Evolutionary conservation across 2,888 invertebrate genomes (phyloP).

Genomic region (Alcis repandata): DNA sequence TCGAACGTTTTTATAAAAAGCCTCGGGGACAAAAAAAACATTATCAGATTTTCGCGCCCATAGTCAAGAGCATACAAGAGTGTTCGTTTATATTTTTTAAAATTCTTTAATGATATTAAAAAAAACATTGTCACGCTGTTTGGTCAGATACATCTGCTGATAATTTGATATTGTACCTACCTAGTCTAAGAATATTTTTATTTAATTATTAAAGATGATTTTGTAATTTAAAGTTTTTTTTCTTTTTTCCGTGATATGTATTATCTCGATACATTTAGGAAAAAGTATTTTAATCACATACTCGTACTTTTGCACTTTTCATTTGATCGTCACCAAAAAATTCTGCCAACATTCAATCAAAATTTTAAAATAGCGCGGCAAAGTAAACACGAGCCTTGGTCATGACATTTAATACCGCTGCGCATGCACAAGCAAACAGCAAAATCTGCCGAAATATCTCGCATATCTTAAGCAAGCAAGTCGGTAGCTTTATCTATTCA

Average conservation of each 20-base stretch:
- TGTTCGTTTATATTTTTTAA: no score
- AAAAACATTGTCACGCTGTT: background rate
- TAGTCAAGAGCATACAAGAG: background rate
- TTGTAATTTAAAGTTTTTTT: background rate
- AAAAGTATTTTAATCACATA: no score
- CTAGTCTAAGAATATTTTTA: background rate
- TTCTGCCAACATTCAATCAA: background rate
- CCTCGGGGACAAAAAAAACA: no score
- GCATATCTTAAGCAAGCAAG: conserved; percentile 13
- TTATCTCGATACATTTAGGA: no score
- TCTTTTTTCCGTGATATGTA: no score
- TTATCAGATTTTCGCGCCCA: no score
- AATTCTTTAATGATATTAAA: no score
- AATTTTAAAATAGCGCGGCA: background rate
- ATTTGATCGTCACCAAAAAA: no score
- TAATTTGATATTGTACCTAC: background rate
- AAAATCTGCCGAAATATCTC: conserved; percentile 18
- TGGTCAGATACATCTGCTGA: background rate
- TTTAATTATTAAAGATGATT: background rate
- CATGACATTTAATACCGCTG: conserved; percentile 4
- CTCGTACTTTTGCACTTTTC: no score
- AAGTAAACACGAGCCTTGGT: background rate
- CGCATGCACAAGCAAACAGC: conserved; percentile 7
- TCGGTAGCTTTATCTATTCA: conserved; percentile 4
- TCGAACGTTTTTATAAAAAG: no score